phyloP scores from a whole-genome alignment of 2,888 invertebrate species.

The Bugula neritina region DNA sequence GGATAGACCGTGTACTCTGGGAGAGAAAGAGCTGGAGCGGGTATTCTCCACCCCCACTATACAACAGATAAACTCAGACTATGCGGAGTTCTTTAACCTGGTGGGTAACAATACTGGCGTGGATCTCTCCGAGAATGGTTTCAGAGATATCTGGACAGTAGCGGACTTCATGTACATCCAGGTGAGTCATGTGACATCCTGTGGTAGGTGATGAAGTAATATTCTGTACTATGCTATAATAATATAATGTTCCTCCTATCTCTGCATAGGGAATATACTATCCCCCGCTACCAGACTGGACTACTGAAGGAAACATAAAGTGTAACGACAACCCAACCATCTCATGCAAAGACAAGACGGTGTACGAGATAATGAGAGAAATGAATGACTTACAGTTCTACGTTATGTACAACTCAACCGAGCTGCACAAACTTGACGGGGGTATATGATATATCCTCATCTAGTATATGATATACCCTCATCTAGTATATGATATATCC shows the following conservation, averaged over 20 bases:
- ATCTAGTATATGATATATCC: too few species aligned
- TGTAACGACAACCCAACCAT: neutral
- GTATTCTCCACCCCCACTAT: neutral
- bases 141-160: neutral
- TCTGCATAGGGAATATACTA: neutral
- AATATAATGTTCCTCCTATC: too few species aligned
- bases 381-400: neutral
- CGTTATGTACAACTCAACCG: conserved; percentile 1
- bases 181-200: too few species aligned
- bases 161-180: neutral
- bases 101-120: neutral
- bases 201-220: too few species aligned
- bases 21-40: neutral
- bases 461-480: too few species aligned
- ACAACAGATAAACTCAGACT: conserved; percentile 1
- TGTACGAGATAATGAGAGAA: conserved; percentile 2
- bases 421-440: neutral
- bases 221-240: too few species aligned
- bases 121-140: neutral
- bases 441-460: neutral
- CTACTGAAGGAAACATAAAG: neutral
- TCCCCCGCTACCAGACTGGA: conserved; percentile 3
- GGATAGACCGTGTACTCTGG: neutral
- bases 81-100: neutral
- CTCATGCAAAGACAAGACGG: neutral